These are phyloP conservation scores for Typhlichthys eigenmanni DNA, from an alignment of 2,797 vertebrate species.

Conservation along the genomic window DNA sequence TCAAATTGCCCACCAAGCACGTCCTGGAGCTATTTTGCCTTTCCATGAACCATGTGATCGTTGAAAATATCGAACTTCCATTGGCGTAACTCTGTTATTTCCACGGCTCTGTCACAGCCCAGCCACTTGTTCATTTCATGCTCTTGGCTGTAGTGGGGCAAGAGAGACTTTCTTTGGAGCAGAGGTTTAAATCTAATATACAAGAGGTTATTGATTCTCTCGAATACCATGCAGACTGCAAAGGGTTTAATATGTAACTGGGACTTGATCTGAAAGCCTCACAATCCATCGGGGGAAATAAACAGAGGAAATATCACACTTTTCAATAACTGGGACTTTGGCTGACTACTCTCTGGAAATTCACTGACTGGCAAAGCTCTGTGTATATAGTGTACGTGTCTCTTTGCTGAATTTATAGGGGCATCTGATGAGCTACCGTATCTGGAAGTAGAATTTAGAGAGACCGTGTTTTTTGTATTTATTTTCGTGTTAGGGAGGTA, in stretches of 20 bases:
- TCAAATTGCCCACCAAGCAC: no score
- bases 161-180: slow-evolving; percentile 52
- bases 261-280: slow-evolving; percentile 33
- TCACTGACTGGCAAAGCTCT: slow-evolving; percentile 17
- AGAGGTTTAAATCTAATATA: slow-evolving; percentile 46
- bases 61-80: no score
- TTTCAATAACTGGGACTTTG: slow-evolving; percentile 15
- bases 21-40: no score
- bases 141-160: slow-evolving; percentile 33
- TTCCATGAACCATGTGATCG: no score
- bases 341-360: slow-evolving; percentile 19
- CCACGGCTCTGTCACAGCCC: slow-evolving; percentile 31
- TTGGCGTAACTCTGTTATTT: no score
- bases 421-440: not conserved
- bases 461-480: not conserved
- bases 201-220: slow-evolving; percentile 40
- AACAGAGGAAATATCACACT: slow-evolving; percentile 14
- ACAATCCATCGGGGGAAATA: slow-evolving; percentile 7
- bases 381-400: not conserved
- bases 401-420: slow-evolving; percentile 11
- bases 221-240: slow-evolving; percentile 18
- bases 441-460: slow-evolving; percentile 14
- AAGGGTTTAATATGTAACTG: slow-evolving; percentile 27
- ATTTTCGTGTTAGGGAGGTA: slow-evolving; percentile 1
- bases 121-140: slow-evolving; percentile 25